These are phyloP conservation scores for Yponomeuta cagnagella DNA, from an alignment of 2,888 invertebrate genomes.

Conservation along the genomic window DNA sequence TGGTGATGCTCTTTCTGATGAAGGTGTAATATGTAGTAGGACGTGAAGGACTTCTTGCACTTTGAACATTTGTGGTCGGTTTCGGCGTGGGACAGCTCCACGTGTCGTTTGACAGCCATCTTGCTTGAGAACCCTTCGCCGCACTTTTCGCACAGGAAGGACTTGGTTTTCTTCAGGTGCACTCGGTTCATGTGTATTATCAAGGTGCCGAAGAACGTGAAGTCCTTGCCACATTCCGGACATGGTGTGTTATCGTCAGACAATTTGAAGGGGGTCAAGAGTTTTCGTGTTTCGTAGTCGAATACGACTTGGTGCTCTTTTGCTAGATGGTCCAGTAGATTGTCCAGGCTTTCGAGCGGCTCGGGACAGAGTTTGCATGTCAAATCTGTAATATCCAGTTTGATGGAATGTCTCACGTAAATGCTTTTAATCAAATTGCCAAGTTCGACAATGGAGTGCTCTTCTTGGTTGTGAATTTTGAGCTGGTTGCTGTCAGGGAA, in stretches of 20 bases:
- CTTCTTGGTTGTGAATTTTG: slow-evolving; percentile 31
- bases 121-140: slow-evolving; percentile 51
- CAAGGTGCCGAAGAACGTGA: slow-evolving; percentile 41
- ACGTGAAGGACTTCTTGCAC: slow-evolving; percentile 23
- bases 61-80: slow-evolving; percentile 27
- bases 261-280: slow-evolving; percentile 35
- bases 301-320: slow-evolving; percentile 18
- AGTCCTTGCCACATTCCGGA: slow-evolving; percentile 38
- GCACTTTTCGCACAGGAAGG: slow-evolving; percentile 41
- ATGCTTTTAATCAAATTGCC: slow-evolving; percentile 27
- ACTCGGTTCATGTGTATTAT: slow-evolving; percentile 37
- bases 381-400: slow-evolving; percentile 40
- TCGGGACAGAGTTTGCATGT: slow-evolving; percentile 38
- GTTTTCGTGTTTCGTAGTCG: slow-evolving; percentile 24
- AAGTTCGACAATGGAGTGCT: slow-evolving; percentile 33
- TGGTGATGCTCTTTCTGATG: slow-evolving; percentile 12
- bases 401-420: slow-evolving; percentile 28
- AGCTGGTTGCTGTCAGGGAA: slow-evolving; percentile 32
- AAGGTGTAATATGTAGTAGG: slow-evolving; percentile 13
- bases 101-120: slow-evolving; percentile 42
- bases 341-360: slow-evolving; percentile 28
- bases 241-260: slow-evolving; percentile 40
- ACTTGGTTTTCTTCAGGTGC: slow-evolving; percentile 30
- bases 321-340: slow-evolving; percentile 32
- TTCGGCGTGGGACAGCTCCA: slow-evolving; percentile 36